phyloP scores from a whole-genome alignment of 2,113 vertebrate species.

The Python bivittatus region DNA sequence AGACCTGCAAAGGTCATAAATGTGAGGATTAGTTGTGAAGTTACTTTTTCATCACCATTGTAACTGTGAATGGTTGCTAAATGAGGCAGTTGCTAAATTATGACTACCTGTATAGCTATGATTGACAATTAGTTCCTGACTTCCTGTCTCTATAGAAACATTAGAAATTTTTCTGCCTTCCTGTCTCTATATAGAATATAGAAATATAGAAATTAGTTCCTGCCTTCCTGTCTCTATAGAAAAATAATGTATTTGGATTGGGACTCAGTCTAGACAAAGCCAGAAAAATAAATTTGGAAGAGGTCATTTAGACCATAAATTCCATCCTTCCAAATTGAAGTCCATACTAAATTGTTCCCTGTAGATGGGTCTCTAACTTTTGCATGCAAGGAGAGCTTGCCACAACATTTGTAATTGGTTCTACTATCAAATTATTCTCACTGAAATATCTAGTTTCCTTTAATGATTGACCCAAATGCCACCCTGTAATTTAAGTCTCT shows the following conservation, averaged over 20 bases:
- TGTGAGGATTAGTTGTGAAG: background rate
- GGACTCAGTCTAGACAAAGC: background rate
- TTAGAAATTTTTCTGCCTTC: too few relatives aligned
- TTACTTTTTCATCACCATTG: background rate
- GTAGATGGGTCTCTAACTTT: background rate
- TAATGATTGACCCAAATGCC: background rate
- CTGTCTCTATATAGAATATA: background rate
- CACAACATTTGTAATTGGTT: background rate
- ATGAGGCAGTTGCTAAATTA: background rate
- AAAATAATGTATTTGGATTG: background rate
- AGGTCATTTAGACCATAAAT: background rate
- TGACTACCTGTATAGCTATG: background rate
- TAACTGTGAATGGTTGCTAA: background rate
- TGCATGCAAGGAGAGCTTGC: background rate
- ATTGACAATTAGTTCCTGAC: background rate
- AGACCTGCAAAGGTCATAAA: background rate
- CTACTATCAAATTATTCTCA: background rate
- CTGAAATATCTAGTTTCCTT: background rate
- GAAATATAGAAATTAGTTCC: too few relatives aligned
- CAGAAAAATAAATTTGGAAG: background rate
- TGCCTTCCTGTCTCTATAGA: too few relatives aligned
- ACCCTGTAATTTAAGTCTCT: background rate
- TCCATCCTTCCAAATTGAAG: background rate
- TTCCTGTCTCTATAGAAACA: too few relatives aligned
- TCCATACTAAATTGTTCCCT: background rate